Base-by-base conservation (phyloP, 1,140 invertebrate genomes). In the Drosophila rufa region DNA sequence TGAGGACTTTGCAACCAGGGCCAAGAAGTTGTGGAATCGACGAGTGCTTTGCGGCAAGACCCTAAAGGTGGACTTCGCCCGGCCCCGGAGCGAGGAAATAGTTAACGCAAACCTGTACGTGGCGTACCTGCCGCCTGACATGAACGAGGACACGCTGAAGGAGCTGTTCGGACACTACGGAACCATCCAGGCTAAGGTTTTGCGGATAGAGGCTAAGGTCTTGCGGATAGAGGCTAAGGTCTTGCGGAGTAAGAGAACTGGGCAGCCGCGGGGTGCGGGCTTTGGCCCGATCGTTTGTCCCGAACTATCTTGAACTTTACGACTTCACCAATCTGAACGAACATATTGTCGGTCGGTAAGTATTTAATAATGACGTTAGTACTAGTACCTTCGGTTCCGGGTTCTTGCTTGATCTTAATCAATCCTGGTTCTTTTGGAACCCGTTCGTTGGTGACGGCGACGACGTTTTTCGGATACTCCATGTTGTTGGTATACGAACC, bases 281-380 rank as follows among this genome's bases (percentile, higher is more conserved):
- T 80, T 2, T 4, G 3, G 0, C 60, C 73, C 0, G 59, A 36
- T 0, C 0, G 0, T 2, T 0, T 0, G 1, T 80, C 22, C 0
- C 71, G 55, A 1, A 81, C 19, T 9, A 81, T 47, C 19, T 66
- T 76, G 4, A 4, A 1, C 4, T 27, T 25, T 0, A 45, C 51
- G 12, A 80, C 19, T 2, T 22, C 3, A 0, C 78, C 79, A n/a
- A 45, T 46, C 1, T 12, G 14, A 1, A 0, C 2, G 40, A 81
- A 81, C 9, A 80, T 4, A 0, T 19, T 8, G 0, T 4, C 79
- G n/a, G 0, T 0, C 11, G 79, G 79, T 43, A 81, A n/a, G 22
- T 58, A 81, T 43, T 80, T 76, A 3, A 81, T 11, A 6, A 81
- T 45, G 3, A 80, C 36, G 53, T 80, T 80, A 1, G 58, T 64